These are phyloP conservation scores for Spea multiplicata DNA, from an alignment of 2,113 vertebrate species.

Conservation along the genomic window DNA sequence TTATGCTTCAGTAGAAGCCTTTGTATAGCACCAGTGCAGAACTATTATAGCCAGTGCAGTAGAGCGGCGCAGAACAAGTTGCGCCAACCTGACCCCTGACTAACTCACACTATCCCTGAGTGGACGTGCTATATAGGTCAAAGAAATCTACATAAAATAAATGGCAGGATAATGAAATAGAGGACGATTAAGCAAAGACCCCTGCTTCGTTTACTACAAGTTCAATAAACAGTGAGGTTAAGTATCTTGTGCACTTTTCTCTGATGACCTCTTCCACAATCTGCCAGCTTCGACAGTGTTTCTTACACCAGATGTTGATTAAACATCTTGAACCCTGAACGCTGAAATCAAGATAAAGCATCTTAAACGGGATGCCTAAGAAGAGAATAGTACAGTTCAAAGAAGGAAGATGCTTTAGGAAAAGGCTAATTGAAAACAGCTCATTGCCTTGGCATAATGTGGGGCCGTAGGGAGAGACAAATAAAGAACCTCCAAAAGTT, in stretches of 20 bases:
- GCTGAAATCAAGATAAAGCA: slow-evolving; percentile 1
- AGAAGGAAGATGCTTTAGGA: too few species aligned
- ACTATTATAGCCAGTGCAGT: neutral
- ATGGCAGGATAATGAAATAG: neutral
- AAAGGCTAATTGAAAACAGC: too few species aligned
- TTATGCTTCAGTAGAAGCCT: neutral
- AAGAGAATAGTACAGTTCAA: too few species aligned
- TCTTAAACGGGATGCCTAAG: slow-evolving; percentile 3
- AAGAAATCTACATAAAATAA: neutral
- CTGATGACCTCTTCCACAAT: neutral
- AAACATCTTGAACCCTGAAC: neutral
- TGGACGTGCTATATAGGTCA: neutral
- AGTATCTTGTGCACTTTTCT: neutral
- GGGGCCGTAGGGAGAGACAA: too few species aligned
- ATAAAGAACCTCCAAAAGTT: too few species aligned
- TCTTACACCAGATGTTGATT: slow-evolving; percentile 7
- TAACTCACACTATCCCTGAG: neutral
- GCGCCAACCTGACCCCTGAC: neutral
- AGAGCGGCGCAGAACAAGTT: neutral
- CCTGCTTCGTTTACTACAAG: neutral
- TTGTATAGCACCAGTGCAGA: too few species aligned
- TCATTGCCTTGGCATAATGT: too few species aligned
- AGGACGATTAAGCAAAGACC: neutral
- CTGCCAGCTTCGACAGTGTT: neutral
- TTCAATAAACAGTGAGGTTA: slow-evolving; percentile 11